These are phyloP conservation scores for Glossosoma conforme DNA, from an alignment of 1,140 invertebrate species.

Conservation along the genomic window DNA sequence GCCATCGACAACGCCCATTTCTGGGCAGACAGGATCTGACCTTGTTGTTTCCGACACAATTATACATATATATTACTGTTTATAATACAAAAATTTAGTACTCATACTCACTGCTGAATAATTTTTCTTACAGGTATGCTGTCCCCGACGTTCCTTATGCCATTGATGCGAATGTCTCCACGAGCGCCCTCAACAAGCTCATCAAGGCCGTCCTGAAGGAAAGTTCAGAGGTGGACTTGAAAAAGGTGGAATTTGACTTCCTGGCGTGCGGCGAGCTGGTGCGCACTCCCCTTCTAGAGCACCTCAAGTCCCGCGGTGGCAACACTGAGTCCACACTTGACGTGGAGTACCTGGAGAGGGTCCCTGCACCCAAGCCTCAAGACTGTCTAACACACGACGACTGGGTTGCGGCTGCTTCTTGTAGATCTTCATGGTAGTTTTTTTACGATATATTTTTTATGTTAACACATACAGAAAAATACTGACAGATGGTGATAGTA, in stretches of 20 bases:
- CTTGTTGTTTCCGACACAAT: too few relatives aligned
- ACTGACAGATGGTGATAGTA: too few relatives aligned
- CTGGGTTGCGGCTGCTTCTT: slow-evolving; percentile 86
- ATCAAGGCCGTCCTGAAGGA: slow-evolving; percentile 77
- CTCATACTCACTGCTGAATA: neutral
- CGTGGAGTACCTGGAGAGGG: slow-evolving; percentile 85
- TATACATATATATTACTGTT: too few relatives aligned
- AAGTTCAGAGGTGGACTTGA: slow-evolving; percentile 44
- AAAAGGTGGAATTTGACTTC: slow-evolving; percentile 81
- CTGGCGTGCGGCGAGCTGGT: slow-evolving; percentile 78
- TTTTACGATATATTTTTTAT: slow-evolving; percentile 8
- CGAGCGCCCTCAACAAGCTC: slow-evolving; percentile 69
- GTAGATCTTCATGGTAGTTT: slow-evolving; percentile 65
- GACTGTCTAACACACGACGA: slow-evolving; percentile 91
- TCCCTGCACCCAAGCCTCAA: slow-evolving; percentile 82
- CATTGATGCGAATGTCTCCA: slow-evolving; percentile 64
- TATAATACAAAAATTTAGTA: neutral
- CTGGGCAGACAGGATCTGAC: too few relatives aligned
- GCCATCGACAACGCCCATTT: too few relatives aligned
- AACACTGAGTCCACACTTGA: slow-evolving; percentile 76
- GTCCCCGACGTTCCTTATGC: slow-evolving; percentile 80
- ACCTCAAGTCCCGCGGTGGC: slow-evolving; percentile 61
- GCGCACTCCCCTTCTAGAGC: slow-evolving; percentile 60
- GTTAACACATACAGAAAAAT: too few relatives aligned
- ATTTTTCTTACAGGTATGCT: slow-evolving; percentile 67